These are phyloP conservation scores for Cinclus mexicanus DNA, from an alignment of 2,113 vertebrate species.

Conservation along the genomic window DNA sequence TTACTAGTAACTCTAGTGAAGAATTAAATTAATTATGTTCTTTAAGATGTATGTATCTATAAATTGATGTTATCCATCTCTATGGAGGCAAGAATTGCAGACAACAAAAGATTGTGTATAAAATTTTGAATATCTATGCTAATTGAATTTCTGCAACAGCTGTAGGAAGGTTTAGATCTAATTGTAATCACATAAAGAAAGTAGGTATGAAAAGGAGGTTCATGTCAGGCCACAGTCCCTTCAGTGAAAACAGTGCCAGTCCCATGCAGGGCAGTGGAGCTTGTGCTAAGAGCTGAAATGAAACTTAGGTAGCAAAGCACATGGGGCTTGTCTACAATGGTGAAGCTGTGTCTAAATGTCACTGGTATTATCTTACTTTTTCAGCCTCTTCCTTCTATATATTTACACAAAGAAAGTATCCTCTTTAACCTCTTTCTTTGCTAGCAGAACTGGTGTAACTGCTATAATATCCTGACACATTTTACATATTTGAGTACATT, in stretches of 20 bases:
- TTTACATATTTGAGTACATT: background rate
- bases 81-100: background rate
- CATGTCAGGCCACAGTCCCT: background rate
- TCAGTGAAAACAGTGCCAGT: background rate
- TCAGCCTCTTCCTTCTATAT: background rate
- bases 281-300: background rate
- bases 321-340: rapidly evolving
- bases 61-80: background rate
- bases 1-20: background rate
- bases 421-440: background rate
- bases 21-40: background rate
- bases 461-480: background rate
- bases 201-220: background rate
- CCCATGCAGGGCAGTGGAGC: background rate
- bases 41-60: background rate
- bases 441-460: background rate
- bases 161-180: background rate
- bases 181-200: background rate
- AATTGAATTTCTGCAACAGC: background rate
- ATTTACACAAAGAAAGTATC: background rate
- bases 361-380: background rate
- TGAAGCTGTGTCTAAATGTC: background rate
- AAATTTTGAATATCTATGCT: background rate
- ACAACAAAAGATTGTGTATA: background rate
- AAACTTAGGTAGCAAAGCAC: background rate